Evolutionary conservation across 2,888 invertebrate species (phyloP).

Genomic region (Synergus itoensis): DNA sequence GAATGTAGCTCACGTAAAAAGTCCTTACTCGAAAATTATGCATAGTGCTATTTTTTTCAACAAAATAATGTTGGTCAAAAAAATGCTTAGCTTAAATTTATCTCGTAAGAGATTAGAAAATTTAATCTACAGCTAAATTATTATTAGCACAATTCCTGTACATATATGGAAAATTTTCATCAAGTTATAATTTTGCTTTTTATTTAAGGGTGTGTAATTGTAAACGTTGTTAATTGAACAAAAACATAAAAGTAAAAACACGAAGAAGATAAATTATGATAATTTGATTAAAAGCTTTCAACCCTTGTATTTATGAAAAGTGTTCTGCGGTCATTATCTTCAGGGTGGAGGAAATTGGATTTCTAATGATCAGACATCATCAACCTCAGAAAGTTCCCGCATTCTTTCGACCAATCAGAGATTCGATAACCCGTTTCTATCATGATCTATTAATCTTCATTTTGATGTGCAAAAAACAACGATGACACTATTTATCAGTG

Average conservation of each 20-base stretch:
- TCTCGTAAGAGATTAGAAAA: background rate
- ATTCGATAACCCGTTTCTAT: background rate
- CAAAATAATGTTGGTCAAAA: background rate
- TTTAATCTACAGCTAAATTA: no score
- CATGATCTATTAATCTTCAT: constrained; percentile 16
- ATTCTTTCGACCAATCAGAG: background rate
- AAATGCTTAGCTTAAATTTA: background rate
- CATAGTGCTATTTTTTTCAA: background rate
- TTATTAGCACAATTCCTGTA: no score
- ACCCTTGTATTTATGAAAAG: background rate
- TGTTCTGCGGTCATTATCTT: background rate
- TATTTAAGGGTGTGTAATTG: no score
- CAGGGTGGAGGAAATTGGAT: background rate
- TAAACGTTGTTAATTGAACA: background rate
- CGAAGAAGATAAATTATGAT: background rate
- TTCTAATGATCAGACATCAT: constrained; percentile 1
- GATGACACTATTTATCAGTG: constrained; percentile 37
- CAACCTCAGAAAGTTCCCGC: background rate
- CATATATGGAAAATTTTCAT: no score
- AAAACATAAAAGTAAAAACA: background rate
- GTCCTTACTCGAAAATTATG: constrained; percentile 12
- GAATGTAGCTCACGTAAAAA: background rate
- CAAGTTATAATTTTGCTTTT: no score
- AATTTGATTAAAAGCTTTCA: background rate
- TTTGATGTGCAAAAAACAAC: background rate